A percentile compares a stretch with the other conserved stretches of the same genome.
Evolutionary conservation across 1,140 invertebrate genomes (phyloP).

Genomic region (Hylaeus volcanicus): DNA sequence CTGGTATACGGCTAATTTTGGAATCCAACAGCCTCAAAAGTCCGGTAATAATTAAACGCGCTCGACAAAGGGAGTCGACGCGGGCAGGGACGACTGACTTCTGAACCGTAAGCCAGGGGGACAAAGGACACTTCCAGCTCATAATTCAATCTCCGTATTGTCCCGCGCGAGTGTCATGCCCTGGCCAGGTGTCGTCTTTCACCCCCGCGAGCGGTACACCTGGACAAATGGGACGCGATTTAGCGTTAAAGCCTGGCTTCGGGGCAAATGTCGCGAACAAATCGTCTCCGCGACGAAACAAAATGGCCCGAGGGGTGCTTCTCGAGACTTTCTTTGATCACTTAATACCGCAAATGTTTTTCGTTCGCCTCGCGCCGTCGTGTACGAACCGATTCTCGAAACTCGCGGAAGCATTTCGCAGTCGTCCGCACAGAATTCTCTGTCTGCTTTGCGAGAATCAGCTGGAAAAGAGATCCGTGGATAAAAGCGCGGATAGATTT

Average conservation of each 20-base stretch:
- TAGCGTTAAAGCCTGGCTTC: constrained; percentile 12
- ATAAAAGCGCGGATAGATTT: constrained; percentile 23
- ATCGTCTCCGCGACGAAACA: neutral
- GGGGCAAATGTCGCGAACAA: neutral
- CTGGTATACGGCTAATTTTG: neutral
- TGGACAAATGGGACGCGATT: constrained; percentile 28
- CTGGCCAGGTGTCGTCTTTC: constrained; percentile 25
- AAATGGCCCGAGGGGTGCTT: neutral
- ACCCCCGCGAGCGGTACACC: neutral
- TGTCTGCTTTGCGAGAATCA: neutral
- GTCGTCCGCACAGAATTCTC: neutral
- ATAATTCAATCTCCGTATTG: constrained; percentile 50
- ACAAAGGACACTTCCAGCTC: constrained; percentile 20
- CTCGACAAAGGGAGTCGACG: constrained; percentile 1
- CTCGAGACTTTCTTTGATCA: neutral
- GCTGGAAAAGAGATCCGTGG: neutral
- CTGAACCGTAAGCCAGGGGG: neutral
- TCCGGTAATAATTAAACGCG: neutral
- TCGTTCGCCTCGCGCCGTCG: too few relatives aligned
- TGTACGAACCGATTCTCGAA: too few relatives aligned
- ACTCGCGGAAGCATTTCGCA: neutral
- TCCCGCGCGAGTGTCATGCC: constrained; percentile 17
- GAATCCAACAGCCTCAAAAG: neutral
- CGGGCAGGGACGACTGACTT: neutral
- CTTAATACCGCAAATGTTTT: neutral